These are phyloP conservation scores for Globodera rostochiensis DNA, from an alignment of 1,140 invertebrate species.

Conservation along the genomic window DNA sequence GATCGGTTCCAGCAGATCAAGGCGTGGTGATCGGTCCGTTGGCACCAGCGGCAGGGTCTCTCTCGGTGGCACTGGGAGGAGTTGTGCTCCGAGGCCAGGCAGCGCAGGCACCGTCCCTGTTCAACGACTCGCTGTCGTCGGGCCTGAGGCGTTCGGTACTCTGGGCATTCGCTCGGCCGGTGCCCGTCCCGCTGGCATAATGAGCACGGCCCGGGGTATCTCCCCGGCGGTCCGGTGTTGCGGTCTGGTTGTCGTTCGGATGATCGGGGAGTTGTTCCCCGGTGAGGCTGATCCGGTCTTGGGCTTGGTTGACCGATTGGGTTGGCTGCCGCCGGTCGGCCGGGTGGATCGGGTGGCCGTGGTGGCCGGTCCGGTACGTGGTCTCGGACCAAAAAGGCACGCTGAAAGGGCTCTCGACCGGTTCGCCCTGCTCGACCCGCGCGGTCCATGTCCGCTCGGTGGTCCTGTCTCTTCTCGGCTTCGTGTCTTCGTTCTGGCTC, in stretches of 20 bases:
- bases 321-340: no score
- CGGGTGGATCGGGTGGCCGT: no score
- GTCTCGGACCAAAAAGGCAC: background rate
- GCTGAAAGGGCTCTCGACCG: background rate
- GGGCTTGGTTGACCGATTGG: background rate
- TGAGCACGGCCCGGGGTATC: background rate
- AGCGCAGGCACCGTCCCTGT: slow-evolving; percentile 21
- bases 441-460: background rate
- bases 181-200: background rate
- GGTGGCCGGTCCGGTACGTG: no score
- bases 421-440: background rate
- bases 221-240: no score
- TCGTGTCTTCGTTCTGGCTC: background rate
- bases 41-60: background rate
- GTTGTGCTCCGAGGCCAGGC: background rate
- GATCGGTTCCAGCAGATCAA: slow-evolving; percentile 4
- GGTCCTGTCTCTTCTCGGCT: background rate
- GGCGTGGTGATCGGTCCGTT: background rate
- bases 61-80: background rate
- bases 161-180: slow-evolving; percentile 8
- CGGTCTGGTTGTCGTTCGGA: background rate
- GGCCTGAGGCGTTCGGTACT: slow-evolving; percentile 3
- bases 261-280: no score
- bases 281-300: background rate
- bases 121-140: slow-evolving; percentile 13